Base-by-base conservation (phyloP, 2,797 vertebrate species). In the Tauraco hartlaubi region DNA sequence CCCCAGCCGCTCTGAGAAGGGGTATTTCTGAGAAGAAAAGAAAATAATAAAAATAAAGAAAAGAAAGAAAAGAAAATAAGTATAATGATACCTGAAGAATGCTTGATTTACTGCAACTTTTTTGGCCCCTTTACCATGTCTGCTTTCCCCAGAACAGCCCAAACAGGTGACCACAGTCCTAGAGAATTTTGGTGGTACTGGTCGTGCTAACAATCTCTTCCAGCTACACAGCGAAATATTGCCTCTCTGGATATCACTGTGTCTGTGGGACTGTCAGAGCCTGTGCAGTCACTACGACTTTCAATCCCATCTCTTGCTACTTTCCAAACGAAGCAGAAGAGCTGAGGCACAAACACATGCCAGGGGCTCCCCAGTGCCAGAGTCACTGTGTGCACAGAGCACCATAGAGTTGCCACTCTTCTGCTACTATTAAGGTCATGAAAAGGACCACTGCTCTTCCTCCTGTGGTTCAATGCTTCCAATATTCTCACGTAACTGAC, bases 351-450 rank as follows among this genome's bases (percentile, higher is more conserved):
- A 43, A 9, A 17, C 16, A 5, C 0, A 1, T 4, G n/a, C 14
- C n/a, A 4, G 6, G 19, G 62, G 10, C 10, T 88, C 23, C 46
- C 28, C 51, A 7, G 52, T 20, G 23, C 46, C 64, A 55, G 44
- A 16, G 18, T 3, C 3, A 12, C 44, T 31, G 6, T 12, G 22
- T 3, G 0, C 25, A 20, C 15, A 1, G 3, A 20, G 52, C 49
- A 23, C n/a, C 6, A 0, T 21, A 58, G 39, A 21, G 15, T 62
- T 44, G 49, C 61, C 48, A 5, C 75, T 49, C 52, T 39, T 63
- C 61, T 63, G 28, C 46, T 22, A 10, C 15, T 5, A 0, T 7
- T 23, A 35, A 29, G n/a, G 9, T 62, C 43, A 5, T 35, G 4
- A n/a, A 48, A 31, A 84, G 33, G 43, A 56, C 35, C 55, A 2